Conservation (phyloP, 2,113 vertebrate genomes). For the Aleadryas rufinucha region DNA sequence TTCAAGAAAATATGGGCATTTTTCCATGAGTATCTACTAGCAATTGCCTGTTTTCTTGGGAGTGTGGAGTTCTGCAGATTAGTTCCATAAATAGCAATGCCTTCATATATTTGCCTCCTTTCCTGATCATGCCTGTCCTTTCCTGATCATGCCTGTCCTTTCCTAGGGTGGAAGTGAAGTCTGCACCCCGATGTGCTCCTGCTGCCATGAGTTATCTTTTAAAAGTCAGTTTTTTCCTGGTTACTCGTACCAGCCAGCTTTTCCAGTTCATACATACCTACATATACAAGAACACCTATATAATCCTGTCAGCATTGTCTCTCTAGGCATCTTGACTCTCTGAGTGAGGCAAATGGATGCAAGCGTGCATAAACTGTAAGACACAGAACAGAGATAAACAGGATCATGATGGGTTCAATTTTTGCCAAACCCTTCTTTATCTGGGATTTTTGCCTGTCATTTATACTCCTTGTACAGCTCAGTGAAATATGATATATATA, state of each 20-base stretch:
- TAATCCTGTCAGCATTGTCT: neutral
- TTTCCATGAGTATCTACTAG: neutral
- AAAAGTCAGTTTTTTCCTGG: neutral
- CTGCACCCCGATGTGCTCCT: neutral
- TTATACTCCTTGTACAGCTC: neutral
- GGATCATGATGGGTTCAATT: fast-evolving
- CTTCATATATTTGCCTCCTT: neutral
- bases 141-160: neutral
- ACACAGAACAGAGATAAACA: neutral
- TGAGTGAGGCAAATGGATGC: fast-evolving
- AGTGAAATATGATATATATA: neutral
- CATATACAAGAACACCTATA: neutral
- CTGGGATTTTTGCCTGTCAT: neutral
- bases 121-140: neutral
- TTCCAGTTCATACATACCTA: neutral
- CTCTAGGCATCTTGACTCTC: neutral
- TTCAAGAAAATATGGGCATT: neutral
- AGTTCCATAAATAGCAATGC: neutral
- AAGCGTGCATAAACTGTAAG: neutral
- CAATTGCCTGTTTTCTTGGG: neutral
- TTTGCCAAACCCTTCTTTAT: neutral
- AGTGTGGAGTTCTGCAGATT: neutral
- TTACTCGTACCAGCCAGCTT: neutral
- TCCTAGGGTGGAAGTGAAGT: neutral
- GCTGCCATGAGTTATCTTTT: neutral